Evolutionary conservation across 2,797 vertebrate genomes (phyloP), one percentile per base, ranked within the genome.

Genomic region (Ctenopoma multispine): DNA sequence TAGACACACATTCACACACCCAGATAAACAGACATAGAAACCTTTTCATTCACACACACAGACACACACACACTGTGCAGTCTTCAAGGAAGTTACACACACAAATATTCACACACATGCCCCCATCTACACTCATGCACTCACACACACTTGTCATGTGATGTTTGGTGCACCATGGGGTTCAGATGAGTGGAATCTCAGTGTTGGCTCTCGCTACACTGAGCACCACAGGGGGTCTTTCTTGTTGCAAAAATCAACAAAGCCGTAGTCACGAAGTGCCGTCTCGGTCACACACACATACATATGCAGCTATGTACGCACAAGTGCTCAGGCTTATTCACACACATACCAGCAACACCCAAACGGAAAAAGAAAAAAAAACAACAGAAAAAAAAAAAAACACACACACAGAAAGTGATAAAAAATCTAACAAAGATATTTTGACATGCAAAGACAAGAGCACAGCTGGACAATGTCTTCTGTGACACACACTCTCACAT

Each of bases 171-270:
- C 70, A 27, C 89, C 81, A 66, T 73, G 72, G 87, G 84, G 75
- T 88, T 87, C 92, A 92, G 89, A 93, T 89, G 89, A 93, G 90
- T 87, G 86, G 86, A 93, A 93, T 93, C 90, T 91, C 76, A 62
- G 83, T 60, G 64, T 88, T 86, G 86, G 90, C 87, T 93, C 86
- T 90, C 80, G 88, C 89, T 91, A 90, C 89, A 85, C 81, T 92
- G 91, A 90, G 91, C 92, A 91, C 92, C 82, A 87, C 78, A 55
- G 92, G 92, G 89, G 88, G 90, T 86, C 87, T 89, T 93, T 86
- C 93, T 91, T 81, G 75, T 88, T 24, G 47, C 81, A 77, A 90
- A 92, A 90, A 90, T 88, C 89, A 90, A 91, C 91, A 91, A 90
- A 92, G 92, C 89, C 73, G 47, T 85, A 91, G 92, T 94, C 94